A percentile compares a stretch with the other conserved stretches of the same genome.
phyloP scores from a whole-genome alignment of 2,113 vertebrate species.

The Notechis scutatus region DNA sequence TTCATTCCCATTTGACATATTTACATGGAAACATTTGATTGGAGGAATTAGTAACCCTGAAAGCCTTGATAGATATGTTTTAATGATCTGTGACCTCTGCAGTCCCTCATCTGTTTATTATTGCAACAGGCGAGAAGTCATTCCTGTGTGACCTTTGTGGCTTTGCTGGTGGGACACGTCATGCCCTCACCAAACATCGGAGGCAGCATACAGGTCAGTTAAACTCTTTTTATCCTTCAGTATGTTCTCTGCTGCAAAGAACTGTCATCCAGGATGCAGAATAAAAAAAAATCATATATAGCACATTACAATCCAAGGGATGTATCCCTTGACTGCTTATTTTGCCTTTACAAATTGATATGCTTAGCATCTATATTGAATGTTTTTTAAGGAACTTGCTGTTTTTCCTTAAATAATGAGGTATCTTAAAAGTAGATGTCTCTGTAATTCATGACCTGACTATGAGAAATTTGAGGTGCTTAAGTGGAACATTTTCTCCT shows the following conservation, averaged over 20 bases:
- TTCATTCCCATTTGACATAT: conserved; percentile 99
- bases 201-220: conserved; percentile 95
- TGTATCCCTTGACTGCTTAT: background rate
- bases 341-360: rapidly evolving
- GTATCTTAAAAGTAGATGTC: conserved; percentile 9
- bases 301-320: conserved; percentile 30
- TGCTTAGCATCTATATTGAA: background rate
- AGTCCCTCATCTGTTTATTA: conserved; percentile 94
- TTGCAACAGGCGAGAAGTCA: conserved; percentile 96
- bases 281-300: conserved; percentile 21
- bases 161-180: conserved; percentile 94
- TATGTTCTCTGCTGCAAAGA: conserved; percentile 42
- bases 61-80: conserved; percentile 99
- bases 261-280: conserved; percentile 36
- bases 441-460: conserved; percentile 34
- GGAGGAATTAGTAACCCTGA: conserved; percentile 98
- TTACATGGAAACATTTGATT: conserved; percentile 99
- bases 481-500: conserved; percentile 44
- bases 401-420: background rate
- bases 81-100: conserved; percentile 99
- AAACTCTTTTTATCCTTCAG: conserved; percentile 33
- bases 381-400: conserved; percentile 23
- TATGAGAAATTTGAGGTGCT: conserved; percentile 18
- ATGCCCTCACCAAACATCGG: conserved; percentile 97
- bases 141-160: conserved; percentile 98